Evolutionary conservation across 2,113 vertebrate species (phyloP).

Genomic region (Pachypanchax playfairii): DNA sequence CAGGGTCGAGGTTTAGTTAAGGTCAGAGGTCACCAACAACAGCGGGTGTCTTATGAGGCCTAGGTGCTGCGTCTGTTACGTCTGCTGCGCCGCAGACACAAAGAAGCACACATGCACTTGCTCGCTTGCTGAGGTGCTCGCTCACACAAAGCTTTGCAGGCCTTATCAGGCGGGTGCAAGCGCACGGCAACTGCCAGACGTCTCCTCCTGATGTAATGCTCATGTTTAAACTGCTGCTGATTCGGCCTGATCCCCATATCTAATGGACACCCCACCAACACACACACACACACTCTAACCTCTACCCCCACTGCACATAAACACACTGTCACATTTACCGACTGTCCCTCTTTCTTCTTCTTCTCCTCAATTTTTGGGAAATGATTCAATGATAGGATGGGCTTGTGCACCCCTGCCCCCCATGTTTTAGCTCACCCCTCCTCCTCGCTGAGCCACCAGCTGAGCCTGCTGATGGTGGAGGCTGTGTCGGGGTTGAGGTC

Average conservation of each 20-base stretch:
- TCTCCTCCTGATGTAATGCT: constrained; percentile 64
- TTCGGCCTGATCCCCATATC: constrained; percentile 86
- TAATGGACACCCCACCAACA: constrained; percentile 70
- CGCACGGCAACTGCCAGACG: constrained; percentile 51
- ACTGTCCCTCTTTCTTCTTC: background rate
- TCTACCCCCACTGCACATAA: constrained; percentile 11
- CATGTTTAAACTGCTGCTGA: constrained; percentile 71
- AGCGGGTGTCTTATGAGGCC: constrained; percentile 52
- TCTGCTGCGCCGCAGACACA: constrained; percentile 66
- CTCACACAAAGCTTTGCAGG: constrained; percentile 45
- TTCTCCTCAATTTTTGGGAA: constrained; percentile 7
- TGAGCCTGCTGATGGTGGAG: constrained; percentile 58
- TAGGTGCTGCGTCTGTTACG: constrained; percentile 68
- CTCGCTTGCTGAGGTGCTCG: background rate
- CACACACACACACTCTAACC: constrained; percentile 9
- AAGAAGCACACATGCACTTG: constrained; percentile 28
- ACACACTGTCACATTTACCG: constrained; percentile 13
- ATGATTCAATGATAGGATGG: constrained; percentile 6
- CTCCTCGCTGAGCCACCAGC: constrained; percentile 54
- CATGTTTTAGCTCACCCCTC: constrained; percentile 21
- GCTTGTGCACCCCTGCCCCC: constrained; percentile 26
- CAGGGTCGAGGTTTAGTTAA: constrained; percentile 80
- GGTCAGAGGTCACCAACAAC: constrained; percentile 76
- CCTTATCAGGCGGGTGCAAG: constrained; percentile 65
- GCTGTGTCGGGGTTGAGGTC: constrained; percentile 58